Evolutionary conservation across 1,140 invertebrate species (phyloP).

Genomic region (Tachypleus tridentatus): DNA sequence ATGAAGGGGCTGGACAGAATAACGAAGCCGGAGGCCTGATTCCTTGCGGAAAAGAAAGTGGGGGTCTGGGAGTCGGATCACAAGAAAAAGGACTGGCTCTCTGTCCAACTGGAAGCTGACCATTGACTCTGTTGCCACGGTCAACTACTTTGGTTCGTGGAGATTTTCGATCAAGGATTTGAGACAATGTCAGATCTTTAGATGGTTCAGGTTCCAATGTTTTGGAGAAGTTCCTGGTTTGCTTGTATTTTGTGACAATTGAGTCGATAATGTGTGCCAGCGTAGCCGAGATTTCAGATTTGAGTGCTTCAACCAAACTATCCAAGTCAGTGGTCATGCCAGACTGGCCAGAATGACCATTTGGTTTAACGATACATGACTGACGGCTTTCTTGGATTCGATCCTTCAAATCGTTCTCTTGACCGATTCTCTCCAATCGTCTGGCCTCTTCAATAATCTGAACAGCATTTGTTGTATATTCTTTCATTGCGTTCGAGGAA

Average conservation of each 20-base stretch:
- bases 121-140: constrained; percentile 39
- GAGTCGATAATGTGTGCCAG: constrained; percentile 74
- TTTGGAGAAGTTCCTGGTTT: constrained; percentile 27
- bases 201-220: constrained; percentile 32
- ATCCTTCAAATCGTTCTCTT: neutral
- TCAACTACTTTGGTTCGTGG: constrained; percentile 64
- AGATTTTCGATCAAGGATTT: constrained; percentile 67
- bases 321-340: constrained; percentile 50
- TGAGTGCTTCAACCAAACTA: constrained; percentile 72
- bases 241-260: constrained; percentile 68
- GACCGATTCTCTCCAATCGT: too few species aligned
- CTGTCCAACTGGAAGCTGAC: constrained; percentile 2
- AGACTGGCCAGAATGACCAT: constrained; percentile 15
- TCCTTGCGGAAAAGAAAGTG: neutral
- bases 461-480: too few species aligned
- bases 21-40: neutral
- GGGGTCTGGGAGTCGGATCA: too few species aligned
- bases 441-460: too few species aligned
- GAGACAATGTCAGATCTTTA: constrained; percentile 36
- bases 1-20: neutral
- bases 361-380: constrained; percentile 18
- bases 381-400: constrained; percentile 5
- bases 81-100: neutral
- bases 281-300: constrained; percentile 74
- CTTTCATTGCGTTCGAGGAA: too few species aligned